Evolutionary conservation across 2,888 invertebrate genomes (phyloP), one percentile per base, ranked within the genome.

Genomic region (Caenorhabditis sp.): DNA sequence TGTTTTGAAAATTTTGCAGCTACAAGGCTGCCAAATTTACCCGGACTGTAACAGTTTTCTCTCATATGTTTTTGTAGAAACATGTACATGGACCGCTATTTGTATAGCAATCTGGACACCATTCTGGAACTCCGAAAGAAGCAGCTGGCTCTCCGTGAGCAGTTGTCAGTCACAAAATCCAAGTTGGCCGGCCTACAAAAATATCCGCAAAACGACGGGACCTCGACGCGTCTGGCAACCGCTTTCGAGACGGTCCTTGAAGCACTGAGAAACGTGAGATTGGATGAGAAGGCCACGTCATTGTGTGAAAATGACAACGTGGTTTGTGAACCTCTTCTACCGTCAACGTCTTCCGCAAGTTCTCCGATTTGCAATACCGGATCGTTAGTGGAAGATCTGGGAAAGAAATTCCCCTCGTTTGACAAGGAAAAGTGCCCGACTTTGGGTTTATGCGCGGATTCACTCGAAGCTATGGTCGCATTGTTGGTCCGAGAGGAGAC

Each of bases 81-180:
- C n/a, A n/a, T n/a, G n/a, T n/a, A n/a, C 24, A 81, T 81, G 79
- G 81, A 81, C 55, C 50, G 81, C n/a, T 81, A 78, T 41, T 13
- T 78, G 45, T 53, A 63, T 11, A 26, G 48, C 6, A 66, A 66
- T 35, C 9, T 15, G 13, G 39, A 61, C 1, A 5, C 5, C 22
- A 20, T 55, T 22, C 4, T 24, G 13, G 24, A 26, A 1, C 13
- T 66, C 0, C 26, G 66, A 26, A 30, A n/a, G 0, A 15, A 55
- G 17, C 32, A n/a, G 11, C 4, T 8, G 6, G 20, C n/a, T 2
- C 15, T 41, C n/a, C 27, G 66, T 0, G 41, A 56, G 2, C 9
- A 56, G 37, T 26, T 66, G 11, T 26, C 56, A 6, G 7, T 4
- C 6, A 2, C 13, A 15, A 37, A 24, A 17, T 43, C 63, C 0